These are phyloP conservation scores for Labrus mixtus DNA, from an alignment of 2,113 vertebrate species.

Conservation along the genomic window DNA sequence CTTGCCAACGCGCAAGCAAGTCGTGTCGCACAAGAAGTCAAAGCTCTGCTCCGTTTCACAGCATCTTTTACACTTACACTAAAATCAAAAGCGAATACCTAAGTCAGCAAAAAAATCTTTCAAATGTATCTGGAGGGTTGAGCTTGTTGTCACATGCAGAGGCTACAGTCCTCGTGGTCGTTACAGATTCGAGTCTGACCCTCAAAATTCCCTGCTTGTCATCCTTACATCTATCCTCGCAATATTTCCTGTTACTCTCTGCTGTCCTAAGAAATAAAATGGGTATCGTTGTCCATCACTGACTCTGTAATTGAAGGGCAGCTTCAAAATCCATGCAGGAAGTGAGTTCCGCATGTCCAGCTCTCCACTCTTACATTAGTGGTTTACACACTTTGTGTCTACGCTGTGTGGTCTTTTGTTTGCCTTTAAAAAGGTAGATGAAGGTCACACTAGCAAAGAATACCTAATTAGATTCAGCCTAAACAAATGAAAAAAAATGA, in stretches of 20 bases:
- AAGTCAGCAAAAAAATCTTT: background rate
- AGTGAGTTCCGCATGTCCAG: background rate
- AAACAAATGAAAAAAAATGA: constrained; percentile 9
- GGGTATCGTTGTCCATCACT: background rate
- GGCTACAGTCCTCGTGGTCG: too few relatives aligned
- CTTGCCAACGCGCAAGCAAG: background rate
- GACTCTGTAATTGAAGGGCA: background rate
- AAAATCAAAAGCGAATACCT: background rate
- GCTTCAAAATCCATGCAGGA: constrained; percentile 14
- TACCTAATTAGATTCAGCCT: background rate
- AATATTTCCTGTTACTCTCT: too few relatives aligned
- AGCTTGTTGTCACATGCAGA: too few relatives aligned
- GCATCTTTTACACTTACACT: too few relatives aligned
- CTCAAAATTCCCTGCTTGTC: too few relatives aligned
- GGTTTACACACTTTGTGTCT: background rate
- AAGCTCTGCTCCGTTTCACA: too few relatives aligned
- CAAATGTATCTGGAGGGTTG: too few relatives aligned
- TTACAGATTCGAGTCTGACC: too few relatives aligned
- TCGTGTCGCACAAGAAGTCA: background rate
- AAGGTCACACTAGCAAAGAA: constrained; percentile 21
- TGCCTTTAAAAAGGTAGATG: background rate
- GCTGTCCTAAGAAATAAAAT: too few relatives aligned
- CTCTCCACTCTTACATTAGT: background rate
- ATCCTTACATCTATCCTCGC: too few relatives aligned
- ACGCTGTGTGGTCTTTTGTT: background rate